A percentile compares a stretch with the other conserved stretches of the same genome.
These are phyloP conservation scores for Apistogramma diplotaenia DNA, from an alignment of 2,113 vertebrate species.

Conservation along the genomic window DNA sequence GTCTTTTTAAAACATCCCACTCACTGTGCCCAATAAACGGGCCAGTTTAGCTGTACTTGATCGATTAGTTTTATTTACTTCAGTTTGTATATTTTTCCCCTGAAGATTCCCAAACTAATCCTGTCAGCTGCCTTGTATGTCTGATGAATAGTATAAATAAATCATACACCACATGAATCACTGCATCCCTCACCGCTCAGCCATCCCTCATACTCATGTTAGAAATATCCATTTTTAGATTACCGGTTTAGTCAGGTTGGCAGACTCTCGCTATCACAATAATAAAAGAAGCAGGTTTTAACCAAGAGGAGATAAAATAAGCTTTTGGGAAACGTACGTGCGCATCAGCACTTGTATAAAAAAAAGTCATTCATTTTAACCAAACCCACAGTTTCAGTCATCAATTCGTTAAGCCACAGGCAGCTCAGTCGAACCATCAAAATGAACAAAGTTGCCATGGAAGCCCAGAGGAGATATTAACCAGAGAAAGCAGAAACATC, in stretches of 20 bases:
- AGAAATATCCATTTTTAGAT: background rate
- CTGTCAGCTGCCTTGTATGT: background rate
- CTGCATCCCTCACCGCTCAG: background rate
- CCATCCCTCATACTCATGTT: background rate
- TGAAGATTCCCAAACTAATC: background rate
- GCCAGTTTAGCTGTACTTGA: background rate
- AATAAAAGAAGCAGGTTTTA: background rate
- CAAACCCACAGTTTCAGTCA: background rate
- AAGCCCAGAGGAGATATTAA: slow-evolving; percentile 38
- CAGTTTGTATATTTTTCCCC: background rate
- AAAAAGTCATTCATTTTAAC: background rate
- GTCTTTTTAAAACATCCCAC: background rate
- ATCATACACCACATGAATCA: background rate
- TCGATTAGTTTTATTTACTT: background rate
- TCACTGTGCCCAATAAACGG: background rate
- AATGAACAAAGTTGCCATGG: slow-evolving; percentile 4
- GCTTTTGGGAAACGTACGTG: background rate
- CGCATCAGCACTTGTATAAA: background rate
- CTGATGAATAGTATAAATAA: background rate
- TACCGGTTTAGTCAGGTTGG: background rate
- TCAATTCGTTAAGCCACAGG: background rate
- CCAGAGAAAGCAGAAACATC: slow-evolving; percentile 33
- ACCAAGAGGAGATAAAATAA: background rate
- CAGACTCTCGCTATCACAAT: background rate
- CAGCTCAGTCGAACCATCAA: slow-evolving; percentile 15